A percentile compares a stretch with the other conserved stretches of the same genome.
These are phyloP conservation scores for Villa cingulata DNA, from an alignment of 2,888 invertebrate species.

Conservation along the genomic window DNA sequence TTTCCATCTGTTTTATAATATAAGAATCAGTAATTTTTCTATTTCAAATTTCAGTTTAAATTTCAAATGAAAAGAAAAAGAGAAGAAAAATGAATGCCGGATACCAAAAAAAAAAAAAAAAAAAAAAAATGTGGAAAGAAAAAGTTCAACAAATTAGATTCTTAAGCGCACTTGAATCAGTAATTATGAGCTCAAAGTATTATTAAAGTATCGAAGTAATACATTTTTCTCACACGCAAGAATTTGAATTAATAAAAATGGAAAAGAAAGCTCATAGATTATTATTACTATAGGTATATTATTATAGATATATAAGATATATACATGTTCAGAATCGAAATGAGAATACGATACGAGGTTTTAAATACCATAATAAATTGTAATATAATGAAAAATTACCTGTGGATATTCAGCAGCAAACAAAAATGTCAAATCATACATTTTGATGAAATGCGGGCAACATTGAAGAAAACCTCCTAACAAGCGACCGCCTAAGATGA, in stretches of 20 bases:
- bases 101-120: not conserved
- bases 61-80: not conserved
- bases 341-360: too few species aligned
- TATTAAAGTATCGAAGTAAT: too few species aligned
- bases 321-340: too few species aligned
- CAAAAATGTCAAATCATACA: conserved; percentile 9
- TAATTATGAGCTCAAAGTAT: not conserved
- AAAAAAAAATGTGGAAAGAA: not conserved
- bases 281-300: too few species aligned
- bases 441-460: conserved; percentile 7
- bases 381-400: too few species aligned
- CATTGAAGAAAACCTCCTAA: conserved; percentile 3
- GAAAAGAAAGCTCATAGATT: too few species aligned
- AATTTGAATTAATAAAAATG: not conserved
- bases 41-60: not conserved
- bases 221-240: not conserved
- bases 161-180: not conserved
- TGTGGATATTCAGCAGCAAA: not conserved
- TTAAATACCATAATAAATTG: too few species aligned
- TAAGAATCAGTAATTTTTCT: not conserved
- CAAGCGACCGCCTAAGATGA: conserved; percentile 8
- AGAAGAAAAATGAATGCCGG: not conserved
- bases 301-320: too few species aligned
- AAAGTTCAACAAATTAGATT: not conserved
- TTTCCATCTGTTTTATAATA: not conserved